These are phyloP conservation scores for Campylomormyrus numenius DNA, from an alignment of 2,113 vertebrate genomes.

Conservation along the genomic window DNA sequence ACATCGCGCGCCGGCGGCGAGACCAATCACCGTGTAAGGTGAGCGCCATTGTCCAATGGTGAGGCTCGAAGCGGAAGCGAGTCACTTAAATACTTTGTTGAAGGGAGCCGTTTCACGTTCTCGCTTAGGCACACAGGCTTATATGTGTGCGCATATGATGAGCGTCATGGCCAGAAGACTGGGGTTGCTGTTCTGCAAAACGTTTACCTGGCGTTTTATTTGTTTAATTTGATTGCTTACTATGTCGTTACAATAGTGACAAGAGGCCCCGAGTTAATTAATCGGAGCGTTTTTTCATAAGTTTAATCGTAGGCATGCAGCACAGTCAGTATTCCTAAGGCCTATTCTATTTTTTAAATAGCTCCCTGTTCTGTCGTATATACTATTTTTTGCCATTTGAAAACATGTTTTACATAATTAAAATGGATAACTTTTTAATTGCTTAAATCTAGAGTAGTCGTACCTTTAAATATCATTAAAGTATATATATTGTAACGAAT, in stretches of 20 bases:
- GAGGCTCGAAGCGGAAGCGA: background rate
- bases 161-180: background rate
- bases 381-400: background rate
- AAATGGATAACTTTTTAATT: background rate
- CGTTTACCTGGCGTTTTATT: background rate
- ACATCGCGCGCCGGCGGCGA: constrained; percentile 44
- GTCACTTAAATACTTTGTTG: background rate
- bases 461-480: background rate
- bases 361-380: background rate
- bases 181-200: background rate
- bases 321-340: background rate
- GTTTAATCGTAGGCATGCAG: background rate
- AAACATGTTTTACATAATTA: background rate
- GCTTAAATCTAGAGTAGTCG: background rate
- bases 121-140: background rate
- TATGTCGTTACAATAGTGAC: background rate
- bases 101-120: background rate
- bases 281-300: background rate
- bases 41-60: background rate
- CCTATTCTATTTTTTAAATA: background rate
- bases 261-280: background rate
- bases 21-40: constrained; percentile 6
- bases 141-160: background rate
- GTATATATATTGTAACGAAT: background rate
- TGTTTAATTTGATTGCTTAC: background rate